Percentiles rank a stretch among this genome's conserved stretches.
Conservation (phyloP, 1,140 invertebrate genomes). For the Meloidogyne hapla region DNA sequence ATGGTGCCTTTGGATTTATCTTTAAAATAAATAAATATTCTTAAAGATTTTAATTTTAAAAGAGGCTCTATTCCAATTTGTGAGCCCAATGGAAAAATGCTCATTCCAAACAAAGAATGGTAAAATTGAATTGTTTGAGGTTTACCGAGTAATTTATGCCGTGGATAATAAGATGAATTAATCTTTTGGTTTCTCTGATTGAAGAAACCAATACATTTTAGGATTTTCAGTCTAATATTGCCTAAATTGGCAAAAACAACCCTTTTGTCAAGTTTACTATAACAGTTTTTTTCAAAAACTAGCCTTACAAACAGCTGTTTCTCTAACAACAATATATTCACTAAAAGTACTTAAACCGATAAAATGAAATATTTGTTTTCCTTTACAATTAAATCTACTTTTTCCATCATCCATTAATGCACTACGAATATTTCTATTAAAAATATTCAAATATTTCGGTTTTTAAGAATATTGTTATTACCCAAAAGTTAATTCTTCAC, state of each 20-base stretch:
- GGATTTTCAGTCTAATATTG: too few species aligned
- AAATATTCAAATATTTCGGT: not conserved
- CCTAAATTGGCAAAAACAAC: too few species aligned
- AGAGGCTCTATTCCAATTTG: too few species aligned
- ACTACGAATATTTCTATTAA: not conserved
- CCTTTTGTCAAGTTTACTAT: too few species aligned
- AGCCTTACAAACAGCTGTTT: slow-evolving; percentile 86
- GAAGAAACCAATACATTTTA: not conserved
- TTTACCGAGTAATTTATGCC: too few species aligned
- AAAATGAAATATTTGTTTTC: slow-evolving; percentile 84
- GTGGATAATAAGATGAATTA: not conserved
- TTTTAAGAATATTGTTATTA: not conserved
- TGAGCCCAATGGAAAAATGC: too few species aligned
- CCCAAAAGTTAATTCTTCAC: slow-evolving; percentile 64
- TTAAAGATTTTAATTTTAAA: slow-evolving; percentile 1
- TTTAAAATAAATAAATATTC: slow-evolving; percentile 69
- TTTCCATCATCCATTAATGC: slow-evolving; percentile 91
- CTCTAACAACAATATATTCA: slow-evolving; percentile 94
- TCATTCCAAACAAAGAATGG: too few species aligned
- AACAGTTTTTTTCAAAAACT: not conserved
- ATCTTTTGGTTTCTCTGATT: not conserved
- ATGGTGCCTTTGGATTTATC: slow-evolving; percentile 69
- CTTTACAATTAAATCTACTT: slow-evolving; percentile 80
- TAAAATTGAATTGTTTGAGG: too few species aligned
- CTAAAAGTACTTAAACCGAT: slow-evolving; percentile 99